Evolutionary conservation across 2,113 vertebrate species (phyloP).

Genomic region (Cynopterus brachyotis): DNA sequence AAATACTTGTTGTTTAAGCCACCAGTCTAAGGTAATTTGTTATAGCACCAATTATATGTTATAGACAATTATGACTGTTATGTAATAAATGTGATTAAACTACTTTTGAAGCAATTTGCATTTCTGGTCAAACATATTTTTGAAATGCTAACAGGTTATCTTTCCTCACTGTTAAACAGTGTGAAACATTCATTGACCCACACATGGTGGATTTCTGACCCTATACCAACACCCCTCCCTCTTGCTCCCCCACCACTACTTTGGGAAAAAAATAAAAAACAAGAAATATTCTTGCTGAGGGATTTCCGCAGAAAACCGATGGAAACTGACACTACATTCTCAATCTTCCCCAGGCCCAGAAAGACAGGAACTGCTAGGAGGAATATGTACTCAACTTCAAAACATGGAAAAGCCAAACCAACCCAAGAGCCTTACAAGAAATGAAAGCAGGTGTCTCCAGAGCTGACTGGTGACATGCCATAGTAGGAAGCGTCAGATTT

Average conservation of each 20-base stretch:
- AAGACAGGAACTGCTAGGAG: not conserved
- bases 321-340: not conserved
- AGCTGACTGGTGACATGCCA: not conserved
- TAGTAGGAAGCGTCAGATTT: not conserved
- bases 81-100: not conserved
- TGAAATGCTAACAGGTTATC: not conserved
- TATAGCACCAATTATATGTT: no score
- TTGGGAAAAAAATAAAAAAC: not conserved
- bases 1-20: no score
- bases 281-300: not conserved
- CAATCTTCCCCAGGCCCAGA: not conserved
- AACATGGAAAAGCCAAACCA: not conserved
- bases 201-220: not conserved
- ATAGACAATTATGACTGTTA: not conserved
- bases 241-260: no score
- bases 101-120: not conserved
- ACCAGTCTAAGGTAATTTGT: not conserved
- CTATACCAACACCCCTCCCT: not conserved
- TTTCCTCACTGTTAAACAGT: not conserved
- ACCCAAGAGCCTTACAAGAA: not conserved
- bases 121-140: not conserved
- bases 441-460: not conserved
- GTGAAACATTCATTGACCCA: not conserved
- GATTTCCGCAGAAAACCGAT: not conserved
- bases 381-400: not conserved